Conservation (phyloP, 2,113 vertebrate genomes). For the Natator depressus region DNA sequence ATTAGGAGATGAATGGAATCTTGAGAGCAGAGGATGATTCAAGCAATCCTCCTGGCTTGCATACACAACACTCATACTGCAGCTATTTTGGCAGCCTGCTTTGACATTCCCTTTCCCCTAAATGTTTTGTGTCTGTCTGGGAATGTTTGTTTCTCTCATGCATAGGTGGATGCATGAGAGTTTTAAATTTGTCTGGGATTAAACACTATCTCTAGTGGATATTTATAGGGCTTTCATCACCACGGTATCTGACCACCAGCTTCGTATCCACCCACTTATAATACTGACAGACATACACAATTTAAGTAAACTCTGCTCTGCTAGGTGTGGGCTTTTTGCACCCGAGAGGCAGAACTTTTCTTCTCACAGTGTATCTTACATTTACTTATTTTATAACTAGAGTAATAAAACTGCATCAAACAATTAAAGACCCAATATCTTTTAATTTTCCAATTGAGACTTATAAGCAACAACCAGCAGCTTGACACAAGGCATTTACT, state of each 20-base stretch:
- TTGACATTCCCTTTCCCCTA: not conserved
- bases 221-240: not conserved
- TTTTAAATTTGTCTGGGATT: not conserved
- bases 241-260: not conserved
- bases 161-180: not conserved
- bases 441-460: not conserved
- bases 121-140: not conserved
- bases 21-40: not conserved
- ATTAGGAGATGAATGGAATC: not conserved
- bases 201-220: not conserved
- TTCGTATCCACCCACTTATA: not conserved
- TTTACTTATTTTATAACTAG: not conserved
- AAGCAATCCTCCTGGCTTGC: not conserved
- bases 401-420: not conserved
- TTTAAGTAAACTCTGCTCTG: not conserved
- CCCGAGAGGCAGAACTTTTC: not conserved
- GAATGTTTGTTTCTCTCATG: not conserved
- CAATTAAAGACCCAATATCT: rapidly evolving
- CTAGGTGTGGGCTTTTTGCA: not conserved
- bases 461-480: rapidly evolving
- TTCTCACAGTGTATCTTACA: not conserved
- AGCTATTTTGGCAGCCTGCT: not conserved
- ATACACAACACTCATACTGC: not conserved
- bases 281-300: not conserved
- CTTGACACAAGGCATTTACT: not conserved